These are phyloP conservation scores for Drosophila sp. DNA, from an alignment of 1,140 invertebrate species.

Conservation along the genomic window DNA sequence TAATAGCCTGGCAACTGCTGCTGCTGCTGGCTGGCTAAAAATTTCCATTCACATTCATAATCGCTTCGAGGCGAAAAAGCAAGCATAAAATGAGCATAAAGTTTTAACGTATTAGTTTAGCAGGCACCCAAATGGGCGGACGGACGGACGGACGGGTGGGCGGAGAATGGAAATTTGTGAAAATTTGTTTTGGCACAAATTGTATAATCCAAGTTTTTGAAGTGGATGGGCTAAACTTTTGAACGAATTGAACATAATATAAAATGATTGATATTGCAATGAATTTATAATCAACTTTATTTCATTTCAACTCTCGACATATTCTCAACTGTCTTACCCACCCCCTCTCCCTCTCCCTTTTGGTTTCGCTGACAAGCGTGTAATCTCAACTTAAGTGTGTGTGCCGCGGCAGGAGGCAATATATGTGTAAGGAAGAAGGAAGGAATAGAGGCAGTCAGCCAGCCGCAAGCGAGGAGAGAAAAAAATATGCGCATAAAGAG, in stretches of 20 bases:
- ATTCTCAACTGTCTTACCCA: not conserved
- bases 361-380: slow-evolving; percentile 67
- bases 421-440: not conserved
- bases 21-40: slow-evolving; percentile 15
- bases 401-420: slow-evolving; percentile 21
- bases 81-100: slow-evolving; percentile 43
- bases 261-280: slow-evolving; percentile 16
- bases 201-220: slow-evolving; percentile 12
- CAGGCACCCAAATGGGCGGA: not conserved
- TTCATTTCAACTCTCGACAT: slow-evolving; percentile 3
- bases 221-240: not conserved
- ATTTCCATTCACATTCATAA: slow-evolving; percentile 55
- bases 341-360: not conserved
- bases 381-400: slow-evolving; percentile 66
- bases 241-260: slow-evolving; percentile 3
- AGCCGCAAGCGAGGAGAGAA: slow-evolving; percentile 36
- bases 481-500: slow-evolving; percentile 9
- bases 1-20: slow-evolving; percentile 12
- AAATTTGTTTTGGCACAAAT: slow-evolving; percentile 25
- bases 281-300: slow-evolving; percentile 14
- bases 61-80: slow-evolving; percentile 45
- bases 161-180: slow-evolving; percentile 12
- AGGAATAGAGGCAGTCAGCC: no score
- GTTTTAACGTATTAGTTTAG: slow-evolving; percentile 15
- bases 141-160: slow-evolving; percentile 15